Conservation (phyloP, 2,797 vertebrate species). For the Mormyrus hasselquistii region DNA sequence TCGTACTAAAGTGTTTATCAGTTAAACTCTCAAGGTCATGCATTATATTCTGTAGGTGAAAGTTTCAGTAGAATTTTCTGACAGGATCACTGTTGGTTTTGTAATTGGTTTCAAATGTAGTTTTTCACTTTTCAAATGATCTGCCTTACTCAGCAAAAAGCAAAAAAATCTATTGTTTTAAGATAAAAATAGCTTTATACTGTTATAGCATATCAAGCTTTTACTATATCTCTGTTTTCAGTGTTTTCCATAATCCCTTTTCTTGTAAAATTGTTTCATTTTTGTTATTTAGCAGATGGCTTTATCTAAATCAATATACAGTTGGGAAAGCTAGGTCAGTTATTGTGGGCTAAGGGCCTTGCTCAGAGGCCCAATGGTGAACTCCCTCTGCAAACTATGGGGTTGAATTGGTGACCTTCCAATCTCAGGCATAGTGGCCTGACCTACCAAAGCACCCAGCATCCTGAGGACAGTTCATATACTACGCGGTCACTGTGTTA, state of each 20-base stretch:
- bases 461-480: background rate
- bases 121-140: background rate
- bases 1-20: background rate
- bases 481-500: background rate
- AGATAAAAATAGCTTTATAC: background rate
- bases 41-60: background rate
- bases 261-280: background rate
- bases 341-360: background rate
- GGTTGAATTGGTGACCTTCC: background rate
- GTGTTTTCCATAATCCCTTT: background rate
- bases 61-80: background rate
- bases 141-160: background rate
- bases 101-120: background rate
- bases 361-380: background rate
- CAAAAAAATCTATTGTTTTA: background rate
- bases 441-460: background rate
- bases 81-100: background rate
- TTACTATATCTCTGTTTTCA: background rate
- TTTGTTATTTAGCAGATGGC: background rate
- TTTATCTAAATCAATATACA: background rate
- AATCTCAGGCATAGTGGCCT: background rate
- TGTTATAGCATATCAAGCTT: background rate
- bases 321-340: background rate
- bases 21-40: background rate
- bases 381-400: background rate